Percentiles rank a stretch among this genome's conserved stretches.
Evolutionary conservation across 2,797 vertebrate genomes (phyloP).

Genomic region (Spinibarbus caldwelli): DNA sequence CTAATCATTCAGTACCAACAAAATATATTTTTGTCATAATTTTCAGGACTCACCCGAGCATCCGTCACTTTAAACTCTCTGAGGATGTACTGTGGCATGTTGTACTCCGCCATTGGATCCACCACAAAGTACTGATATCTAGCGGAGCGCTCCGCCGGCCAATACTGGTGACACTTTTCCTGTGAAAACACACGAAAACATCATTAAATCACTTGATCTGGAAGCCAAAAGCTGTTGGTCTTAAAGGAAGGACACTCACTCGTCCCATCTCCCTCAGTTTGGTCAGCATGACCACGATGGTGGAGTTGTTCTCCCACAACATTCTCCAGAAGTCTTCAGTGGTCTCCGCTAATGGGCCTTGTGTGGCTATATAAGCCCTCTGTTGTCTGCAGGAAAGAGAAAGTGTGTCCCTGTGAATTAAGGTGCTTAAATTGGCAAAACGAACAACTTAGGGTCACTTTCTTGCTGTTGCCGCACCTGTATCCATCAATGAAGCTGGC

Average conservation of each 20-base stretch:
- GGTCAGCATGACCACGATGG: constrained; percentile 97
- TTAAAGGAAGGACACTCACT: constrained; percentile 73
- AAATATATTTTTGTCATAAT: not conserved
- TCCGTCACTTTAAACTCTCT: constrained; percentile 98
- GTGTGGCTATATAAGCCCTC: constrained; percentile 95
- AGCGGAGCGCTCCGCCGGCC: constrained; percentile 95
- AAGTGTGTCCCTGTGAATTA: not conserved
- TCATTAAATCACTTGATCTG: not conserved
- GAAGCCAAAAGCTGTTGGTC: not conserved
- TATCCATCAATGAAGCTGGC: constrained; percentile 97
- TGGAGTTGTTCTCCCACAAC: constrained; percentile 98
- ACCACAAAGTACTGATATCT: constrained; percentile 98
- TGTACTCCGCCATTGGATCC: constrained; percentile 98
- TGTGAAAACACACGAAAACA: constrained; percentile 61
- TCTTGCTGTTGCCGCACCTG: constrained; percentile 75
- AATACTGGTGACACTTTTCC: constrained; percentile 99
- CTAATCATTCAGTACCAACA: not conserved
- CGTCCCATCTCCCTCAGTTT: constrained; percentile 96
- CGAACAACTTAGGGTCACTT: too few relatives aligned
- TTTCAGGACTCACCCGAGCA: constrained; percentile 85
- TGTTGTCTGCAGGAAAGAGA: constrained; percentile 83
- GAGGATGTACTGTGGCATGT: constrained; percentile 99
- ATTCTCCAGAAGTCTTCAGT: constrained; percentile 99
- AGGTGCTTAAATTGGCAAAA: too few relatives aligned
- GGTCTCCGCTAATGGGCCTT: constrained; percentile 95